Conservation (phyloP, 1,140 invertebrate genomes). For the Coptotermes formosanus region DNA sequence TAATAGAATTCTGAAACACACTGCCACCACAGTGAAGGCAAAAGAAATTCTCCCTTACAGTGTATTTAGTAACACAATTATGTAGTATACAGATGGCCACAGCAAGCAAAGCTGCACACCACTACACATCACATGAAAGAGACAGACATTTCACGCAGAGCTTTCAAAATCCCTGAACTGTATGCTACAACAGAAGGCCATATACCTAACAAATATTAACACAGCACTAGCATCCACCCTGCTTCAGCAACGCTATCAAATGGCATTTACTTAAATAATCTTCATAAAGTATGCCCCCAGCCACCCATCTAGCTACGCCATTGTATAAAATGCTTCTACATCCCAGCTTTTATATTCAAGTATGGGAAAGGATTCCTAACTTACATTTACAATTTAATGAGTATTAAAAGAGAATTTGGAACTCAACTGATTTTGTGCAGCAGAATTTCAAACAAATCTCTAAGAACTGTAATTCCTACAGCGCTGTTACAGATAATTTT, state of each 20-base stretch:
- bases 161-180: background rate
- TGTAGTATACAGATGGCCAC: background rate
- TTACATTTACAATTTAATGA: too few relatives aligned
- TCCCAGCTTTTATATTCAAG: too few relatives aligned
- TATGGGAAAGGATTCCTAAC: too few relatives aligned
- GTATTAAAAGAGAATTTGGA: too few relatives aligned
- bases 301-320: background rate
- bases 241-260: background rate
- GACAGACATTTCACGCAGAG: background rate
- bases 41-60: background rate
- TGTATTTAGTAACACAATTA: background rate
- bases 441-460: background rate
- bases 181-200: background rate
- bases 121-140: background rate
- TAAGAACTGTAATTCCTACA: background rate
- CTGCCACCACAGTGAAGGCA: background rate
- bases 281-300: background rate
- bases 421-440: too few relatives aligned
- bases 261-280: background rate
- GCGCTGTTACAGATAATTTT: background rate
- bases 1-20: background rate
- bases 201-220: background rate
- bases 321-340: background rate
- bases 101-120: background rate
- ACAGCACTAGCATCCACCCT: background rate